Evolutionary conservation across 2,888 invertebrate species (phyloP).

Genomic region (Scaptomyza caliginosa): DNA sequence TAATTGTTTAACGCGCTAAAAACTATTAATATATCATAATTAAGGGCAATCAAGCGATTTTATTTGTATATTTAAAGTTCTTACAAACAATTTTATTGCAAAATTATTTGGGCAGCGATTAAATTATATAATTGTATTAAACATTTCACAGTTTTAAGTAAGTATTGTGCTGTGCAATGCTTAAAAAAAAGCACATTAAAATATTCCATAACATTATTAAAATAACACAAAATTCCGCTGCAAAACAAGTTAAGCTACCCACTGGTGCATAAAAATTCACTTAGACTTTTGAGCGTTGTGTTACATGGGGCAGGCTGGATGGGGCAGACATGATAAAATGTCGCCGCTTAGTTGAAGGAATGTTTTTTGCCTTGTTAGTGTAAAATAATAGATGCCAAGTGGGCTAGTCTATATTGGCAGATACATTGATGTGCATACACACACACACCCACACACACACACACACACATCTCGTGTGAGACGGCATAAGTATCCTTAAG

Average conservation of each 20-base stretch:
- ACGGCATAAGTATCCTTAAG: constrained; percentile 9
- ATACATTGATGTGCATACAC: too few relatives aligned
- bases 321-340: constrained; percentile 27
- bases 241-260: constrained; percentile 35
- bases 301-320: neutral
- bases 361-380: constrained; percentile 66
- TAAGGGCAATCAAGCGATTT: neutral
- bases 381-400: constrained; percentile 65
- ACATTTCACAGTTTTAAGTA: neutral
- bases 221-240: neutral
- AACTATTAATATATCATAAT: neutral
- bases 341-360: constrained; percentile 58
- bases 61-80: neutral
- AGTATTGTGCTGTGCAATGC: neutral
- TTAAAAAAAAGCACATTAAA: neutral
- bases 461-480: too few relatives aligned
- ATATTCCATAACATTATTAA: neutral
- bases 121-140: neutral
- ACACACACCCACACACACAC: too few relatives aligned
- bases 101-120: neutral
- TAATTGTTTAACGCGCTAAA: neutral
- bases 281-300: constrained; percentile 47
- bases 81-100: neutral
- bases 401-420: neutral
- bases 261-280: constrained; percentile 57